phyloP scores from a whole-genome alignment of 2,797 vertebrate genomes.

The Acrossocheilus wenchowensis region DNA sequence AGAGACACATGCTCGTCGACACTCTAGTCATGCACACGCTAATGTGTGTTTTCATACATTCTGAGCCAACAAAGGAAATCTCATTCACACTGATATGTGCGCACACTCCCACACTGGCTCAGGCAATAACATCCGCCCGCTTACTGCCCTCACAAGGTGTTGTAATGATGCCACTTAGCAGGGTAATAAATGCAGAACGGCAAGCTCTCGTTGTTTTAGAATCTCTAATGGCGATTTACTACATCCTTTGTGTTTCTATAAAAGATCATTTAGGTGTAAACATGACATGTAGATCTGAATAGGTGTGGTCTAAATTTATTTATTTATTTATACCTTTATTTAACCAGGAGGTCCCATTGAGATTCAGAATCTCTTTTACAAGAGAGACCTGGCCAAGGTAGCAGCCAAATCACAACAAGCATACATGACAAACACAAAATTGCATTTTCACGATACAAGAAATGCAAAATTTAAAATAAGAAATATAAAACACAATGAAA shows the following conservation, averaged over 20 bases:
- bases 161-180: slow-evolving; percentile 4
- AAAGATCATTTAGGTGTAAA: not conserved
- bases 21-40: not conserved
- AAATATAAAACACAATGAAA: too few species aligned
- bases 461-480: too few species aligned
- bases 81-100: slow-evolving; percentile 8
- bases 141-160: slow-evolving; percentile 47
- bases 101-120: slow-evolving; percentile 11
- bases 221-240: slow-evolving; percentile 14
- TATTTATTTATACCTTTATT: too few species aligned
- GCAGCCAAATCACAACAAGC: too few species aligned
- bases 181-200: slow-evolving; percentile 12
- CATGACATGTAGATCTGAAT: not conserved
- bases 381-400: too few species aligned
- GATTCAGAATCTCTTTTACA: too few species aligned
- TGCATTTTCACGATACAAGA: too few species aligned
- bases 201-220: not conserved
- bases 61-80: slow-evolving; percentile 40
- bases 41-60: not conserved
- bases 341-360: too few species aligned
- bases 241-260: not conserved
- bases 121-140: slow-evolving; percentile 46
- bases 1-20: not conserved
- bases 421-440: too few species aligned
- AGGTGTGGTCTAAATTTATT: not conserved